Percentiles rank a stretch among this genome's conserved stretches.
phyloP scores from a whole-genome alignment of 35 echinoderm and acorn worm genomes.

The Anneissia japonica region DNA sequence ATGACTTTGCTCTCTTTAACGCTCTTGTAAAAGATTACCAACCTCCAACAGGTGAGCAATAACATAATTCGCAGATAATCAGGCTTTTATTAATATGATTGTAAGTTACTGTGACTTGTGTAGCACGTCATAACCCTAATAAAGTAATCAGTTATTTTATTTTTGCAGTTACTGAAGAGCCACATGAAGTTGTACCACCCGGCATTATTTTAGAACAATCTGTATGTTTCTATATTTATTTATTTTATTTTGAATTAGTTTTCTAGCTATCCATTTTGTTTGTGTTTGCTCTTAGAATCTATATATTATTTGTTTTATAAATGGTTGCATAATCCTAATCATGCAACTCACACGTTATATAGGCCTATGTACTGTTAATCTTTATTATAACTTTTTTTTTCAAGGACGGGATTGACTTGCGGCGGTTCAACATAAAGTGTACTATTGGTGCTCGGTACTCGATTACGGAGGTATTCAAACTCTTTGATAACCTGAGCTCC shows the following conservation, averaged over 20 bases:
- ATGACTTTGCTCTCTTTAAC: background rate
- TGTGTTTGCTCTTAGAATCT: no score
- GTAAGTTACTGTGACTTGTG: no score
- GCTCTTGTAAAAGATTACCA: background rate
- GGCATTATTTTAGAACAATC: background rate
- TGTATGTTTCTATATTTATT: background rate
- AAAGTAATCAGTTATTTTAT: no score
- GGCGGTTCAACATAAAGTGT: background rate
- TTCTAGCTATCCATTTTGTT: no score
- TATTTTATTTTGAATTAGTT: no score
- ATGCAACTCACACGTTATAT: no score
- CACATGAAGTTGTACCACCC: background rate
- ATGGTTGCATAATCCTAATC: no score
- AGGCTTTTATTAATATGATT: background rate
- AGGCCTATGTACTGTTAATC: no score
- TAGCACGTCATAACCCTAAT: no score
- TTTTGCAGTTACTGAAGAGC: background rate
- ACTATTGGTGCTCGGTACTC: background rate
- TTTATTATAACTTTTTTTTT: background rate
- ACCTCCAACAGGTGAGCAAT: background rate
- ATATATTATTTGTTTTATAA: no score
- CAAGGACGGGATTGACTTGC: background rate
- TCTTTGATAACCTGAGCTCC: conserved; percentile 39
- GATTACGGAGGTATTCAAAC: background rate
- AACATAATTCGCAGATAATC: no score